Percentiles rank a stretch among this genome's conserved stretches.
phyloP scores from a whole-genome alignment of 2,113 vertebrate species.

The Gadus chalcogrammus region DNA sequence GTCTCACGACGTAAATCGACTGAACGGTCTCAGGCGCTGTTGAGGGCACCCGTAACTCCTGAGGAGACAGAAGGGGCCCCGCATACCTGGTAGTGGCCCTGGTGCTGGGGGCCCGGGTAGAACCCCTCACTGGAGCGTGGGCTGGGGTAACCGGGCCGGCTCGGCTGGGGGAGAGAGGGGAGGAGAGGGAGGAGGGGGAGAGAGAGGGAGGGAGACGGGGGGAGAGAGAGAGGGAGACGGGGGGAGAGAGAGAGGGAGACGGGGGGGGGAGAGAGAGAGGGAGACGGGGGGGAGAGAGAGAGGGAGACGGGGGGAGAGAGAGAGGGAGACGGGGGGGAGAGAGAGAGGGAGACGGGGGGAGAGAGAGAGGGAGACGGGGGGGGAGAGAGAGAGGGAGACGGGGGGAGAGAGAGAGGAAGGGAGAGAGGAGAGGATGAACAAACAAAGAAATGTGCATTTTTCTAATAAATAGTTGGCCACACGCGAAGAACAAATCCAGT shows the following conservation, averaged over 20 bases:
- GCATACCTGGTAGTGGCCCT: constrained; percentile 71
- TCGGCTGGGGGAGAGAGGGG: constrained; percentile 74
- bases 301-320: too few species aligned
- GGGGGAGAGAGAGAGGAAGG: background rate
- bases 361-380: background rate
- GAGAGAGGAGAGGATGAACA: background rate
- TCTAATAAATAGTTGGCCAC: background rate
- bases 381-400: too few species aligned
- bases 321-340: background rate
- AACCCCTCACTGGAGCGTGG: constrained; percentile 96
- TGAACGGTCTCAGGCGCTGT: too few species aligned
- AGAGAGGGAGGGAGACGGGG: background rate
- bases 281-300: too few species aligned
- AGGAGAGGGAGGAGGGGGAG: too few species aligned
- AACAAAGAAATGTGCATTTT: background rate
- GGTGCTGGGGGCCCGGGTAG: constrained; percentile 77
- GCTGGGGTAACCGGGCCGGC: constrained; percentile 95
- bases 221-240: too few species aligned
- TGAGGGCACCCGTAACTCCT: too few species aligned
- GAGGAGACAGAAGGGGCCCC: constrained; percentile 63
- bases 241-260: too few species aligned
- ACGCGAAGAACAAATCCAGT: background rate
- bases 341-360: too few species aligned
- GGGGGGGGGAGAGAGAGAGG: too few species aligned
- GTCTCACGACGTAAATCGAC: too few species aligned